Evolutionary conservation across 2,113 vertebrate species (phyloP).

Genomic region (Trogon melanurus): DNA sequence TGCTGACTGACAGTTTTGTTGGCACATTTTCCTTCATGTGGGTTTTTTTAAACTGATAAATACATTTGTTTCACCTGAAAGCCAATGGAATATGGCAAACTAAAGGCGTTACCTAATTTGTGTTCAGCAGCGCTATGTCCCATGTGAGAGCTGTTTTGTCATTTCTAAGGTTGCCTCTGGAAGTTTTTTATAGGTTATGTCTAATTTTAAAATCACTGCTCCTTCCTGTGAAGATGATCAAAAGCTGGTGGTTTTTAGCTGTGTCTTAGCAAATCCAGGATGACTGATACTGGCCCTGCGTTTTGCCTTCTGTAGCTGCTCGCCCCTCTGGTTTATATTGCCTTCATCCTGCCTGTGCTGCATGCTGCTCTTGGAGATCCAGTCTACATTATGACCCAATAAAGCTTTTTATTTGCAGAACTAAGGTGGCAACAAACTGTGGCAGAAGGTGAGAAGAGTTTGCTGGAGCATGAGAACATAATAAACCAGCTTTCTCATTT

Average conservation of each 20-base stretch:
- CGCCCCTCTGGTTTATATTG: neutral
- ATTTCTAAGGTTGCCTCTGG: neutral
- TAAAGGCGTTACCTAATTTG: neutral
- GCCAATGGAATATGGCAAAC: accelerated
- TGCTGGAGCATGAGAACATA: slow-evolving; percentile 14
- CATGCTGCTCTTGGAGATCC: neutral
- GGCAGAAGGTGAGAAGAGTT: slow-evolving; percentile 1
- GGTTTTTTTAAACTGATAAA: neutral
- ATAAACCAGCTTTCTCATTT: slow-evolving; percentile 45
- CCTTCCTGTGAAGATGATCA: neutral
- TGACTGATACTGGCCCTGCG: neutral
- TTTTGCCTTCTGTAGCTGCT: neutral
- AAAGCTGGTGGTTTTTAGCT: neutral
- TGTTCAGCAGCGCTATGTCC: neutral
- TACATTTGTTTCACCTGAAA: neutral
- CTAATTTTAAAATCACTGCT: neutral
- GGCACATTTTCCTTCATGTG: neutral
- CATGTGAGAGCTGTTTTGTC: neutral
- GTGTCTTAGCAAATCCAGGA: neutral
- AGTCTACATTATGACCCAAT: slow-evolving; percentile 27
- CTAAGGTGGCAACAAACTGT: slow-evolving; percentile 11
- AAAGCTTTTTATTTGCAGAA: slow-evolving; percentile 51
- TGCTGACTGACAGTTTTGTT: neutral
- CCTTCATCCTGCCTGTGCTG: neutral
- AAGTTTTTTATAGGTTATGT: neutral